Evolutionary conservation across 2,113 vertebrate species (phyloP).

Genomic region (Neodon shergylaensis): DNA sequence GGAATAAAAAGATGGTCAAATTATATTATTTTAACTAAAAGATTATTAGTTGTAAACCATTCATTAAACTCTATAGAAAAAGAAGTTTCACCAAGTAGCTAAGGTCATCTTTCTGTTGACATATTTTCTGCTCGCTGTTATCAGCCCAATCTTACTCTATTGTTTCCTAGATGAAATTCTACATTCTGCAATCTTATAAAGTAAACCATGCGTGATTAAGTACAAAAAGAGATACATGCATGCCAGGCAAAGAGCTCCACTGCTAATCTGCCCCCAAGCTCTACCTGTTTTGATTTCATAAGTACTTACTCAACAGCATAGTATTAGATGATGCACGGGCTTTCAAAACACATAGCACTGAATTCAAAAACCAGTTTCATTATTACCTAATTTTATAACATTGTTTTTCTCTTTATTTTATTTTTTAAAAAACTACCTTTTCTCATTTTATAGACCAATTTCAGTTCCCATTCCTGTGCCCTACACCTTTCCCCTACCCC

Average conservation of each 20-base stretch:
- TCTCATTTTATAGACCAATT: too few relatives aligned
- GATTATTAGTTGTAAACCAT: neutral
- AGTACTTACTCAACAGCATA: neutral
- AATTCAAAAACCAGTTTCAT: slow-evolving; percentile 6
- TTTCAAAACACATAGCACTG: neutral
- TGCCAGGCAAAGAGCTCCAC: neutral
- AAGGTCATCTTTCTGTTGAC: neutral
- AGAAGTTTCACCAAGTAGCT: neutral
- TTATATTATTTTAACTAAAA: neutral
- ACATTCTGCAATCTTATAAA: neutral
- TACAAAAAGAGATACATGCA: neutral
- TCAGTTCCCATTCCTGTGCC: too few relatives aligned
- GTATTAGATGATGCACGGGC: neutral
- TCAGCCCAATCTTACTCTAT: neutral
- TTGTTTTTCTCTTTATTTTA: neutral
- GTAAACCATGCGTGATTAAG: neutral
- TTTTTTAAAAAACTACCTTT: too few relatives aligned
- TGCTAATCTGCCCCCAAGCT: neutral
- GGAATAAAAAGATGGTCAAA: neutral
- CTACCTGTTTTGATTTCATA: neutral
- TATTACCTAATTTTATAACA: neutral
- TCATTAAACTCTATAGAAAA: neutral
- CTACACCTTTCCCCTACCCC: too few relatives aligned
- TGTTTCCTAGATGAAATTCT: neutral
- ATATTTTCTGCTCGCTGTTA: neutral